Conservation (phyloP, 53 echinoderm and acorn worm species). For the Hippasteria phrygiana region DNA sequence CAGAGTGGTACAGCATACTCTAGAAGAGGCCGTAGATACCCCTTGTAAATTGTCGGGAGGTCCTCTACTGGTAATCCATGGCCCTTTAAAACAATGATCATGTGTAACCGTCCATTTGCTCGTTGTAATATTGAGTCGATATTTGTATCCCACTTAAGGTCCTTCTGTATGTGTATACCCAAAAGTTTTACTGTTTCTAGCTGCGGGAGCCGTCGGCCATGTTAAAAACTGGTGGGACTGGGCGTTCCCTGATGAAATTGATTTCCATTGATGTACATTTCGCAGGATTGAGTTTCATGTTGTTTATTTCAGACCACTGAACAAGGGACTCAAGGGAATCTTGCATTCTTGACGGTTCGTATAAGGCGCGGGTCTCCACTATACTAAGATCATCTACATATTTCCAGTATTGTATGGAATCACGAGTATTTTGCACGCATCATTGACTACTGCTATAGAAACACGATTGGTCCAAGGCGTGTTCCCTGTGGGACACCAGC, state of each 20-base stretch:
- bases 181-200: constrained; percentile 23
- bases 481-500: not conserved
- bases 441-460: not conserved
- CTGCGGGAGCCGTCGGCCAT: too few relatives aligned
- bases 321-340: not conserved
- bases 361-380: not conserved
- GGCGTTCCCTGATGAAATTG: not conserved
- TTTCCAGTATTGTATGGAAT: not conserved
- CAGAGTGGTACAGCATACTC: not conserved
- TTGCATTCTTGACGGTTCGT: not conserved
- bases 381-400: not conserved
- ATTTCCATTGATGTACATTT: constrained; percentile 8
- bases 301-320: not conserved
- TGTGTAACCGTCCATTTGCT: constrained; percentile 1
- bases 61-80: not conserved
- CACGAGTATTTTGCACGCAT: not conserved
- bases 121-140: not conserved
- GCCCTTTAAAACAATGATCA: constrained; percentile 3
- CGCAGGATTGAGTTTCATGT: not conserved
- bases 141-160: constrained; percentile 26
- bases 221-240: not conserved
- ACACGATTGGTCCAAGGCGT: not conserved
- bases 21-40: constrained; percentile 19
- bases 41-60: constrained; percentile 6
- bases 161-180: not conserved